Base-by-base conservation (phyloP, 2,797 vertebrate genomes). In the Crocidura indochinensis region DNA sequence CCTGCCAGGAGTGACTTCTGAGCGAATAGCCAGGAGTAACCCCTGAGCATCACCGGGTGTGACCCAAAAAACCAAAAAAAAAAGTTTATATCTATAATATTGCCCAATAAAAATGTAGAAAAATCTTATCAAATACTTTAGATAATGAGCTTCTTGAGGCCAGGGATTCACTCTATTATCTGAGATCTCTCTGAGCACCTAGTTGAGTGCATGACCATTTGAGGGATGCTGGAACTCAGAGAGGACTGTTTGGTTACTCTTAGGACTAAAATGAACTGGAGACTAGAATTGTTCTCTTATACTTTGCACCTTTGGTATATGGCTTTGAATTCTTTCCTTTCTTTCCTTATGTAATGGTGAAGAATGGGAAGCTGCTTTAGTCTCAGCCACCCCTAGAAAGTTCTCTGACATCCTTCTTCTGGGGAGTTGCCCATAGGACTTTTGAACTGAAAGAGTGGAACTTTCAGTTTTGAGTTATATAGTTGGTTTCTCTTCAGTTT, bases 41-140 rank as follows among this genome's bases (percentile, higher is more conserved):
- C n/a, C n/a, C n/a, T n/a, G n/a, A n/a, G n/a, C n/a, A n/a, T n/a
- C n/a, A n/a, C n/a, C n/a, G n/a, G n/a, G n/a, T n/a, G n/a, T n/a
- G n/a, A n/a, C n/a, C n/a, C n/a, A n/a, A n/a, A n/a, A n/a, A n/a
- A n/a, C n/a, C n/a, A n/a, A n/a, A n/a, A n/a, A n/a, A n/a, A n/a
- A n/a, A n/a, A n/a, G n/a, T n/a, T n/a, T n/a, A n/a, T n/a, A n/a
- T n/a, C 2, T 51, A 51, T 38, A 69, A 80, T 31, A 44, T 11
- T 27, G 7, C n/a, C 89, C 38, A 89, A 60, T 4, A 49, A 29
- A 82, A 86, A 77, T 12, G 3, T 84, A 20, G 38, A 73, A 47
- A 86, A 49, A 53, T 5, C 10, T 92, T 73, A 49, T 10, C 62
- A 68, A 80, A 65, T 53, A 64, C 26, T 84, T 88, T 26, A 74